Conservation (phyloP, 2,888 invertebrate genomes). For the Charanyca ferruginea region DNA sequence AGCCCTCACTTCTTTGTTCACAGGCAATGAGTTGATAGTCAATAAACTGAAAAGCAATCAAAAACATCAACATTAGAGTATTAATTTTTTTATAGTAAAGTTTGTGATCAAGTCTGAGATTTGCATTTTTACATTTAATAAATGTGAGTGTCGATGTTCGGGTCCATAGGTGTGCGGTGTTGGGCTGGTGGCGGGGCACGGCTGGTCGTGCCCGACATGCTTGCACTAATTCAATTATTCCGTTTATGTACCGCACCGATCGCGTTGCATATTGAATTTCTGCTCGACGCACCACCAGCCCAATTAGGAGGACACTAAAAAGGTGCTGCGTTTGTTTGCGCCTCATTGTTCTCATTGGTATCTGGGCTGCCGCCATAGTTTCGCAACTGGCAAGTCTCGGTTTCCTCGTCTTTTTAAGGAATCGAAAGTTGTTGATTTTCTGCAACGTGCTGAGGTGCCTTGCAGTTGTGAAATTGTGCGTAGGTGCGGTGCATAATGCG, state of each 20-base stretch:
- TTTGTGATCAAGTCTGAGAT: constrained; percentile 18
- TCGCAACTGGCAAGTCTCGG: constrained; percentile 78
- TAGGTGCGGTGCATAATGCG: constrained; percentile 86
- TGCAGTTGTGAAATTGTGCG: constrained; percentile 87
- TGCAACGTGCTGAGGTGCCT: constrained; percentile 73
- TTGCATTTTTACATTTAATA: constrained; percentile 10
- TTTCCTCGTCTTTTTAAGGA: constrained; percentile 89
- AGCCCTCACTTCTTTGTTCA: constrained; percentile 11
- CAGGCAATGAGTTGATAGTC: constrained; percentile 1
- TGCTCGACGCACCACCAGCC: constrained; percentile 81
- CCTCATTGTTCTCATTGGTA: constrained; percentile 87
- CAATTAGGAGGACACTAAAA: constrained; percentile 89
- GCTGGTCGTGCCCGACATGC: constrained; percentile 79
- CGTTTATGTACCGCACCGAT: constrained; percentile 86
- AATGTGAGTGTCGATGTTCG: constrained; percentile 18
- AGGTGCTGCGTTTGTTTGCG: constrained; percentile 84
- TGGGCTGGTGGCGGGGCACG: constrained; percentile 57
- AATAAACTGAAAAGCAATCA: constrained; percentile 1
- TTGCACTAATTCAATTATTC: constrained; percentile 88
- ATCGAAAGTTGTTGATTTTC: constrained; percentile 88
- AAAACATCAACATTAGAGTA: neutral
- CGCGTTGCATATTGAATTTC: constrained; percentile 89
- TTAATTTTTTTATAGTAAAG: neutral
- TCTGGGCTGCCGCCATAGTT: constrained; percentile 84
- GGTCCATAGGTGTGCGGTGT: constrained; percentile 72